These are phyloP conservation scores for Phorcus lineatus DNA, from an alignment of 2,888 invertebrate species.

Conservation along the genomic window DNA sequence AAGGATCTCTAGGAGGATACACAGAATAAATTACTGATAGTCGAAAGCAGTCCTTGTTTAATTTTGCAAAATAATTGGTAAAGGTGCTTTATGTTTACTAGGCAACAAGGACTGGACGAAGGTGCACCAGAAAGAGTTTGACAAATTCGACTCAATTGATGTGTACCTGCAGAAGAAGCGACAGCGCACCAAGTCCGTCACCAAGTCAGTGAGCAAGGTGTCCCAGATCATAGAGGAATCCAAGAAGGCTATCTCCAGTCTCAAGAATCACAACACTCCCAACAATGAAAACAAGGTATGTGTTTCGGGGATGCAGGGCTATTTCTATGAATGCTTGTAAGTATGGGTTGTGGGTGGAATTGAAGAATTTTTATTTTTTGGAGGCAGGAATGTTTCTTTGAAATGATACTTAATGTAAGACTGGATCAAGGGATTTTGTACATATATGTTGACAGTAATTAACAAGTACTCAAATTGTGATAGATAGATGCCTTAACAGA, in stretches of 20 bases:
- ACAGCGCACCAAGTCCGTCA: slow-evolving; percentile 58
- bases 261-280: slow-evolving; percentile 59
- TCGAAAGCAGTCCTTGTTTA: too few relatives aligned
- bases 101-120: slow-evolving; percentile 69
- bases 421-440: neutral
- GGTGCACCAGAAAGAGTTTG: slow-evolving; percentile 67
- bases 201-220: slow-evolving; percentile 57
- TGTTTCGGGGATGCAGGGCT: slow-evolving; percentile 27
- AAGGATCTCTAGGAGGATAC: too few relatives aligned
- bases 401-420: too few relatives aligned
- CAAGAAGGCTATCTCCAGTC: slow-evolving; percentile 47
- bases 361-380: too few relatives aligned
- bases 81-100: too few relatives aligned
- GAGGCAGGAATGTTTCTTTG: too few relatives aligned
- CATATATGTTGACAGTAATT: neutral
- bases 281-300: slow-evolving; percentile 40
- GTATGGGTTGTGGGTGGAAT: too few relatives aligned
- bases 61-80: too few relatives aligned
- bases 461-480: too few relatives aligned
- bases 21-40: too few relatives aligned
- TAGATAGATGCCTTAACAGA: too few relatives aligned
- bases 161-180: slow-evolving; percentile 68
- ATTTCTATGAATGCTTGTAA: too few relatives aligned
- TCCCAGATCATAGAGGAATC: slow-evolving; percentile 50
- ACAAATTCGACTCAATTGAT: slow-evolving; percentile 71